Percentiles rank a stretch among this genome's conserved stretches.
phyloP scores from a whole-genome alignment of 2,113 vertebrate species.

The Dromas ardeola region DNA sequence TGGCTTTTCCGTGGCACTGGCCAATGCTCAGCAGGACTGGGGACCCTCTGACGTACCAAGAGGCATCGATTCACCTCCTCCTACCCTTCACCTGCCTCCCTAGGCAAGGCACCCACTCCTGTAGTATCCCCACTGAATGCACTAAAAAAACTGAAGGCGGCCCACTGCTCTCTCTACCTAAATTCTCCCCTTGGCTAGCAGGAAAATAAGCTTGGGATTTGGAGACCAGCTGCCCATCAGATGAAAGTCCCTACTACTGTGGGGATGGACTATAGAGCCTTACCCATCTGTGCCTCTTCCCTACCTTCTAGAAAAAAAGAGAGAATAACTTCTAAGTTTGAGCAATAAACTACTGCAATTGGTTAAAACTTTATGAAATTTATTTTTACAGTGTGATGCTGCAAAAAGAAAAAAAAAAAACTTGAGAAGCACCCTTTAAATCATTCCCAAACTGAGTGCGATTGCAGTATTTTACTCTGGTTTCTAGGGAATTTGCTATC shows the following conservation, averaged over 20 bases:
- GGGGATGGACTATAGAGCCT: not conserved
- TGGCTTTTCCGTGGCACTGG: not conserved
- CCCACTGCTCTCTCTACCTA: not conserved
- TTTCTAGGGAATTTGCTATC: not conserved
- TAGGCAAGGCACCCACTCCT: not conserved
- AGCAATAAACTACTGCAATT: not conserved
- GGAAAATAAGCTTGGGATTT: not conserved
- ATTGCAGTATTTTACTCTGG: not conserved
- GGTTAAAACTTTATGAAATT: not conserved
- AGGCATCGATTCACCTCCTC: not conserved
- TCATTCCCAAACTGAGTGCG: not conserved
- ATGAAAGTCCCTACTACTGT: not conserved
- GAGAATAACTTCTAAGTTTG: not conserved
- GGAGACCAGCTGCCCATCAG: not conserved
- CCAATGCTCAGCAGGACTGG: not conserved
- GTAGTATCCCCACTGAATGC: not conserved
- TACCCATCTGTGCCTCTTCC: not conserved
- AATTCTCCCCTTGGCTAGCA: not conserved
- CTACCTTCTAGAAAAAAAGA: not conserved
- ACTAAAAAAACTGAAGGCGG: not conserved
- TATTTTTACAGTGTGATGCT: not conserved
- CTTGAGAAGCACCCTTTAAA: not conserved
- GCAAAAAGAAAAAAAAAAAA: not conserved
- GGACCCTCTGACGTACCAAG: fast-evolving
- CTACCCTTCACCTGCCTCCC: not conserved